Evolutionary conservation across 2,888 invertebrate genomes (phyloP).

Genomic region (Melangyna quadrimaculata): DNA sequence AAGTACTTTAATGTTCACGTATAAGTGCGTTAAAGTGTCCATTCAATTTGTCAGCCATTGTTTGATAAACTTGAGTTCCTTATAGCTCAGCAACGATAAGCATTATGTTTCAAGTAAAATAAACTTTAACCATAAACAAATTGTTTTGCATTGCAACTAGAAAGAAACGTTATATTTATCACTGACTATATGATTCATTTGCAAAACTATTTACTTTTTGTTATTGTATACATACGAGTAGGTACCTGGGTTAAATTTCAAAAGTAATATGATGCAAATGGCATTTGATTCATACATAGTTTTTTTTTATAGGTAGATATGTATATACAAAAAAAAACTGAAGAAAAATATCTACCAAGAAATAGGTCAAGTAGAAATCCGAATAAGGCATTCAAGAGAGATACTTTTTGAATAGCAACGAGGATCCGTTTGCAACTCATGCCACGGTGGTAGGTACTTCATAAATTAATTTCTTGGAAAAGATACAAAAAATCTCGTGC

Average conservation of each 20-base stretch:
- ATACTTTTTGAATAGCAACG: background rate
- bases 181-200: slow-evolving; percentile 47
- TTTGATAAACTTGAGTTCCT: slow-evolving; percentile 43
- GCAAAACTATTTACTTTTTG: slow-evolving; percentile 34
- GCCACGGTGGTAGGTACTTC: slow-evolving; percentile 19
- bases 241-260: background rate
- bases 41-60: slow-evolving; percentile 59
- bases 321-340: background rate
- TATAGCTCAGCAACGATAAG: background rate
- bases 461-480: slow-evolving; percentile 36
- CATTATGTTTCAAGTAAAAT: background rate
- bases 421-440: background rate
- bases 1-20: slow-evolving; percentile 37
- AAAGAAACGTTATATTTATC: background rate
- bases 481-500: slow-evolving; percentile 3
- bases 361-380: slow-evolving; percentile 36
- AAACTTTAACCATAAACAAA: slow-evolving; percentile 2
- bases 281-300: background rate
- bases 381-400: slow-evolving; percentile 14
- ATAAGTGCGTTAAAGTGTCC: slow-evolving; percentile 48
- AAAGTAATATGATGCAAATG: slow-evolving; percentile 13
- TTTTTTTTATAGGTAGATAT: background rate
- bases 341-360: background rate
- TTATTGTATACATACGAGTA: slow-evolving; percentile 1
- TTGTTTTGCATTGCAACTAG: slow-evolving; percentile 1